A percentile compares a stretch with the other conserved stretches of the same genome.
These are phyloP conservation scores for Corythoichthys haematopterus DNA, from an alignment of 2,113 vertebrate genomes.

Conservation along the genomic window DNA sequence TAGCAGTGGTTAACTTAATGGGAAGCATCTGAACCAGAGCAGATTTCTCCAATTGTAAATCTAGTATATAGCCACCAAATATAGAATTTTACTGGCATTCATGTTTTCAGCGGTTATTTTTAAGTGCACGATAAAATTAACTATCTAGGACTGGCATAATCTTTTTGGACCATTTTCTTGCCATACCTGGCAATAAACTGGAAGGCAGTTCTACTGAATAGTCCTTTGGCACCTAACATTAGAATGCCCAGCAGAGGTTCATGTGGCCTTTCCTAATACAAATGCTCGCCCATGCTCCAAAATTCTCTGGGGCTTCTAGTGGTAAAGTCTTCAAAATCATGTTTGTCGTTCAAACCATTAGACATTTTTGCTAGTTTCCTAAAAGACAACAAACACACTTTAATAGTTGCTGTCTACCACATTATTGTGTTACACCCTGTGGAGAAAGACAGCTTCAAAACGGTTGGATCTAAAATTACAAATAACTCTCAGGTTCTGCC, in stretches of 20 bases:
- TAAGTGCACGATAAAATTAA: slow-evolving; percentile 25
- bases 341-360: background rate
- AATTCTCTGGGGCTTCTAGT: too few relatives aligned
- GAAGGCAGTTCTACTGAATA: background rate
- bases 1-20: background rate
- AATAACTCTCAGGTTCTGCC: background rate
- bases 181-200: background rate
- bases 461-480: background rate
- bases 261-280: too few relatives aligned
- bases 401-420: too few relatives aligned
- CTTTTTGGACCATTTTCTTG: slow-evolving; percentile 17
- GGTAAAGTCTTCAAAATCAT: background rate
- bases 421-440: too few relatives aligned
- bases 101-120: slow-evolving; percentile 13
- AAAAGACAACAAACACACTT: background rate
- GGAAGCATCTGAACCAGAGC: background rate
- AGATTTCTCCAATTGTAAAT: background rate
- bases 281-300: too few relatives aligned
- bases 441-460: background rate
- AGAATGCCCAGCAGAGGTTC: too few relatives aligned
- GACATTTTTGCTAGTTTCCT: background rate
- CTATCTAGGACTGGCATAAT: slow-evolving; percentile 12
- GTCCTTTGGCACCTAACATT: background rate
- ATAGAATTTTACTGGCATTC: background rate
- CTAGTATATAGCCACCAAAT: slow-evolving; percentile 13